These are phyloP conservation scores for Varanus komodoensis DNA, from an alignment of 2,113 vertebrate species.

Conservation along the genomic window DNA sequence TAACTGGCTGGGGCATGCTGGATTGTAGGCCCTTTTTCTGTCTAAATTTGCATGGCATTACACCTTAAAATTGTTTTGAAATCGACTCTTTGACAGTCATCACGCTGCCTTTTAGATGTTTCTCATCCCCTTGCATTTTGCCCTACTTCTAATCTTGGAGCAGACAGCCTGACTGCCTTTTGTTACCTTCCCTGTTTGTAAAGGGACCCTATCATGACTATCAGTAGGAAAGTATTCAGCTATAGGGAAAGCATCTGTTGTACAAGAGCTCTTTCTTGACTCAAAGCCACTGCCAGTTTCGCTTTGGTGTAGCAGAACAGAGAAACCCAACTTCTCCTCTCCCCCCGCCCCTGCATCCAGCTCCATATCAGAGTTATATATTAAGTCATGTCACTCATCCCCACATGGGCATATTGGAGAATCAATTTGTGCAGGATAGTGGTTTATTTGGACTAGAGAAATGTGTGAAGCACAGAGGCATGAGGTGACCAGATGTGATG, in stretches of 20 bases:
- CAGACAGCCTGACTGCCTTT: slow-evolving; percentile 69
- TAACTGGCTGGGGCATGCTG: no score
- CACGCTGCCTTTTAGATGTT: neutral
- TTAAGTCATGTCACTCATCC: neutral
- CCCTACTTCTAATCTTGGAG: slow-evolving; percentile 42
- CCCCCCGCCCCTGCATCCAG: neutral
- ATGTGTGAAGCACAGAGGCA: neutral
- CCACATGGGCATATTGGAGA: neutral
- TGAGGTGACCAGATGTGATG: neutral
- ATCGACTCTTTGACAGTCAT: slow-evolving; percentile 19
- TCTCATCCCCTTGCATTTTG: slow-evolving; percentile 40
- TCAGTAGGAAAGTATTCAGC: neutral
- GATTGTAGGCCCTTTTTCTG: no score
- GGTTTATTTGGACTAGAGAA: neutral
- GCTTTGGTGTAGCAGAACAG: slow-evolving; percentile 3
- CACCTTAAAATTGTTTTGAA: slow-evolving; percentile 8
- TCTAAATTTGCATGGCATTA: no score
- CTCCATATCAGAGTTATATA: neutral
- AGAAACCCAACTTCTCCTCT: neutral
- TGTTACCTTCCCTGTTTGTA: slow-evolving; percentile 58
- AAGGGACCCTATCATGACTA: slow-evolving; percentile 30
- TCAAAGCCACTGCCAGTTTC: neutral
- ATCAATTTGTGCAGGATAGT: neutral
- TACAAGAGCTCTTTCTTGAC: slow-evolving; percentile 28
- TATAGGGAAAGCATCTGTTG: slow-evolving; percentile 10